A percentile compares a stretch with the other conserved stretches of the same genome.
phyloP scores from a whole-genome alignment of 2,113 vertebrate genomes.

The Platichthys stellatus region DNA sequence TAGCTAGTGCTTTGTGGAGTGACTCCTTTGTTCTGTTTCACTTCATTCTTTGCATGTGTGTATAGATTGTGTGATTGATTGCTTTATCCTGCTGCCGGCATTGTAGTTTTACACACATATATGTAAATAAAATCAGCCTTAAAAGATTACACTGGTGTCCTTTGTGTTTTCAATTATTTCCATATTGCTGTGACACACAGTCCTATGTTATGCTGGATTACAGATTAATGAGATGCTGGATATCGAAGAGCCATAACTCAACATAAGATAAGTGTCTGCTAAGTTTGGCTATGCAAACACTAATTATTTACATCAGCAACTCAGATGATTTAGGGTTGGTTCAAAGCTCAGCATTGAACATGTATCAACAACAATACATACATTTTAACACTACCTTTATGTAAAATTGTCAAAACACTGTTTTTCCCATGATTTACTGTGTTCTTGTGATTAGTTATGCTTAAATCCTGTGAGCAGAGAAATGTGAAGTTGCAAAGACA shows the following conservation, averaged over 20 bases:
- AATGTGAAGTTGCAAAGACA: constrained; percentile 10
- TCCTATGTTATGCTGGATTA: background rate
- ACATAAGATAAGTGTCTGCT: background rate
- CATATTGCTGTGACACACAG: background rate
- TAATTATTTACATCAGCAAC: background rate
- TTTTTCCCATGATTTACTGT: background rate
- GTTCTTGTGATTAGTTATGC: background rate
- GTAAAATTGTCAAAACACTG: background rate
- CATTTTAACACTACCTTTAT: no score
- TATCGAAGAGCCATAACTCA: constrained; percentile 18
- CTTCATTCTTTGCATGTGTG: background rate
- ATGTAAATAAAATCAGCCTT: constrained; percentile 35
- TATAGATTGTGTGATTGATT: background rate
- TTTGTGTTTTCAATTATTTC: background rate
- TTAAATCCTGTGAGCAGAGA: background rate
- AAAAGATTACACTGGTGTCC: constrained; percentile 29
- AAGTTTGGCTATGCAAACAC: background rate
- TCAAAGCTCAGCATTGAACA: no score
- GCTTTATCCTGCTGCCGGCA: no score
- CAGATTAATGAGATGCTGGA: background rate
- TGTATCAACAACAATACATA: no score
- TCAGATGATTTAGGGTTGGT: background rate
- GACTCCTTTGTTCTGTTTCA: background rate
- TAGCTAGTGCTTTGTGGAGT: background rate
- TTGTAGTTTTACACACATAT: background rate